Conservation (phyloP, 2,797 vertebrate genomes). For the Corythornis leucogaster region DNA sequence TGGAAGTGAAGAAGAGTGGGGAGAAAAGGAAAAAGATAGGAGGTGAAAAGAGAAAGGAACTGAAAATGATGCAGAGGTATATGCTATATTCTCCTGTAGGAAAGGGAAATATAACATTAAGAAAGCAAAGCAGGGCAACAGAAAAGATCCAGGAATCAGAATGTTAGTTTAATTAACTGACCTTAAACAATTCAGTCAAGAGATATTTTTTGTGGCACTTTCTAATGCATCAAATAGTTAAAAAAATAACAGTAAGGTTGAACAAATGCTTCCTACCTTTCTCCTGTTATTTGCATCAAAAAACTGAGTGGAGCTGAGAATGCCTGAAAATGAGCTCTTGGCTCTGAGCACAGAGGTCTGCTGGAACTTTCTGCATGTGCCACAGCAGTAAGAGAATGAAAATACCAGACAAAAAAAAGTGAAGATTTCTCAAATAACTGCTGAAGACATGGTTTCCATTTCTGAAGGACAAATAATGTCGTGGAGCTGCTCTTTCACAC, state of each 20-base stretch:
- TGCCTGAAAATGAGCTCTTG: not conserved
- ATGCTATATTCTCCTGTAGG: not conserved
- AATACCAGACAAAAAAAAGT: not conserved
- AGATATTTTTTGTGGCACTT: not conserved
- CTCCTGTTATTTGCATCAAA: not conserved
- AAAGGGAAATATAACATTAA: not conserved
- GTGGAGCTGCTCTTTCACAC: not conserved
- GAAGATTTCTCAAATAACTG: not conserved
- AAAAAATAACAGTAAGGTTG: not conserved
- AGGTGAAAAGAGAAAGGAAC: constrained; percentile 59
- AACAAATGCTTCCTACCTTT: not conserved
- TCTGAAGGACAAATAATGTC: not conserved
- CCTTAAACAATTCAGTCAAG: not conserved
- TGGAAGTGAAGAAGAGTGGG: constrained; percentile 59
- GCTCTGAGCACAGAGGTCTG: not conserved
- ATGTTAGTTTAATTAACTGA: not conserved
- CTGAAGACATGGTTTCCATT: accelerated
- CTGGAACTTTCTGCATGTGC: not conserved
- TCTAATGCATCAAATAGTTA: not conserved
- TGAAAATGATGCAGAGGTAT: constrained; percentile 55
- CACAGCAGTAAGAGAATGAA: not conserved
- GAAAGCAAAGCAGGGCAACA: not conserved
- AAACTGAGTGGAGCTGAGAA: not conserved
- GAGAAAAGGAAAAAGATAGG: constrained; percentile 57
- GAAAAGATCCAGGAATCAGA: not conserved